Evolutionary conservation across 2,797 vertebrate genomes (phyloP).

Genomic region (Tokudaia tokunoshimensis): DNA sequence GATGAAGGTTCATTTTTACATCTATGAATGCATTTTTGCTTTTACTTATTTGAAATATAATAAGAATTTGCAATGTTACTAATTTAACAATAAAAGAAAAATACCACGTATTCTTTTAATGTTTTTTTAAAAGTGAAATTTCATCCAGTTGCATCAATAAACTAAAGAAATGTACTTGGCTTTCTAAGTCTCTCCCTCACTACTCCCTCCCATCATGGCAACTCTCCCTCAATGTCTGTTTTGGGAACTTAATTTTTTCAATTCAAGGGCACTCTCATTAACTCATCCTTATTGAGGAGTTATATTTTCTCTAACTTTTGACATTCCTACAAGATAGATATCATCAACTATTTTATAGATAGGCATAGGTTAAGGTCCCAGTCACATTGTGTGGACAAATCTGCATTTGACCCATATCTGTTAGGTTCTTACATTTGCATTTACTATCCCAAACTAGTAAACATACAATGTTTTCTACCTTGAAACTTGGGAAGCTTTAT

Average conservation of each 20-base stretch:
- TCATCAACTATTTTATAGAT: not conserved
- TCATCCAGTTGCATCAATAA: not conserved
- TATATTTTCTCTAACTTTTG: slow-evolving; percentile 7
- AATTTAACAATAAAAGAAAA: slow-evolving; percentile 1
- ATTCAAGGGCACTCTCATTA: not conserved
- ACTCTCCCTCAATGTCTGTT: not conserved
- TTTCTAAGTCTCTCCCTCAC: not conserved
- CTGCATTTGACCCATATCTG: not conserved
- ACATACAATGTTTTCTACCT: not conserved
- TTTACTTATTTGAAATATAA: slow-evolving; percentile 14
- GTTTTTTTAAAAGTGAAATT: not conserved
- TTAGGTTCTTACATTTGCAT: not conserved
- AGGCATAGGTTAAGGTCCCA: not conserved
- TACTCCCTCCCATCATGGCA: not conserved
- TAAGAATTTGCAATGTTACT: not conserved
- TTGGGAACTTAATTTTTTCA: not conserved
- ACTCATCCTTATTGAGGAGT: not conserved
- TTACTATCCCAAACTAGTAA: not conserved
- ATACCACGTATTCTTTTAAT: not conserved
- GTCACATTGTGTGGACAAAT: not conserved
- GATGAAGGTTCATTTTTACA: not conserved
- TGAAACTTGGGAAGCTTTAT: not conserved
- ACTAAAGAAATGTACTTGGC: not conserved
- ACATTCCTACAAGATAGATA: not conserved
- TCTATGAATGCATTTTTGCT: not conserved